phyloP scores from a whole-genome alignment of 2,888 invertebrate species.

The Dicyrtoma fusca region DNA sequence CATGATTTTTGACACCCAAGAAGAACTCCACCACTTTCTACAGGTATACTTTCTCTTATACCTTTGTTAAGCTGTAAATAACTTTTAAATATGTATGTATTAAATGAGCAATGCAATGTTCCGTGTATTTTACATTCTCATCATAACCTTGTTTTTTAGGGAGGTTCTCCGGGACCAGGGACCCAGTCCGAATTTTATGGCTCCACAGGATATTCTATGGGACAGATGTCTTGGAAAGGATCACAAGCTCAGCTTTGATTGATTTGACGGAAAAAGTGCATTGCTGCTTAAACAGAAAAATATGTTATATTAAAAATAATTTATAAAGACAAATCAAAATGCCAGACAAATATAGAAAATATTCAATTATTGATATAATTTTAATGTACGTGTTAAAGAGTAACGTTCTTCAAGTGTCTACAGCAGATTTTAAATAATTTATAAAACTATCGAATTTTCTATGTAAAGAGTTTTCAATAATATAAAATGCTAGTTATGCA shows the following conservation, averaged over 20 bases:
- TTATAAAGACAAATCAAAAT: background rate
- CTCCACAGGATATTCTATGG: conserved; percentile 63
- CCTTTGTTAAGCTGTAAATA: too few species aligned
- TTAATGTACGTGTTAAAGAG: too few species aligned
- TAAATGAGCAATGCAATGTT: too few species aligned
- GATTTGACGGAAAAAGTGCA: conserved; percentile 58
- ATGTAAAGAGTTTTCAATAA: too few species aligned
- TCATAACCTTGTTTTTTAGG: conserved; percentile 39
- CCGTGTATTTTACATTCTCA: background rate
- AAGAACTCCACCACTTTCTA: conserved; percentile 74
- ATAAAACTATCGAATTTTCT: too few species aligned
- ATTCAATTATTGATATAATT: too few species aligned
- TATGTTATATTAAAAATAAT: conserved; percentile 10
- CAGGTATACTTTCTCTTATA: conserved; percentile 61
- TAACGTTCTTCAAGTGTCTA: too few species aligned
- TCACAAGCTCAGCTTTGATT: conserved; percentile 62
- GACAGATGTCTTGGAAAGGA: conserved; percentile 65
- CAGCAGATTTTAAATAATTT: too few species aligned
- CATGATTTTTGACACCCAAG: conserved; percentile 98
- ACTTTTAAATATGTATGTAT: background rate
- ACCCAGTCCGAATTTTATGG: conserved; percentile 56
- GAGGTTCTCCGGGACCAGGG: conserved; percentile 54
- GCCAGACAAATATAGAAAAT: too few species aligned
- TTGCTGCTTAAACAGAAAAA: background rate
- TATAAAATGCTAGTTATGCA: too few species aligned